Evolutionary conservation across 2,888 invertebrate species (phyloP), one percentile per base, ranked within the genome.

Genomic region (Matsumyia berberina): DNA sequence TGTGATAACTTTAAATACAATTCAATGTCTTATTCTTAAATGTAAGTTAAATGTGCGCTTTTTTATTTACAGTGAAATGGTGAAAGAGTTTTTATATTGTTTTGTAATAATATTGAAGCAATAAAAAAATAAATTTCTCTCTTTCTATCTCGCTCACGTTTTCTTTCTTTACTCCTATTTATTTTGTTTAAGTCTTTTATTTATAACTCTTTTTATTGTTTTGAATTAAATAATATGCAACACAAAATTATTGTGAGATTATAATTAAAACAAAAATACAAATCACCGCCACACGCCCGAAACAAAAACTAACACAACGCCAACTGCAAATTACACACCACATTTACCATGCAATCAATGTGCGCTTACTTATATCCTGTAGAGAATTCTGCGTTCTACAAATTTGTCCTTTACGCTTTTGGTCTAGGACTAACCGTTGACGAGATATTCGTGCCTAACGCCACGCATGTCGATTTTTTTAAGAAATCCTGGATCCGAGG

Each of bases 121-220:
- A 73, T 83, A 83, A 83, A 83, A 83, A 83, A 83, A 83, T 83
- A 83, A 83, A 83, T 83, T 46, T 73, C 8, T 83, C 67, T 83
- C 24, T 78, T 31, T 53, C 17, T 64, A 17, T 57, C n/a, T 51
- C 4, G 53, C 15, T 58, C 60, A 19, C 29, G n/a, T n/a, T n/a
- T 66, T 42, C 44, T 42, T 53, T 17, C 69, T 37, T 42, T n/a
- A n/a, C n/a, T 69, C 31, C 62, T 46, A 53, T 51, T 55, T 46
- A 29, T 39, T 62, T 37, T 24, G 15, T 24, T 33, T 55, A 78
- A 83, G 79, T 83, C 83, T 79, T 67, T 55, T 51, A 6, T 51
- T 17, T 33, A 39, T 60, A 57, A 58, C 19, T 19, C 31, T 46
- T 69, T 57, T 76, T 69, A 24, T 35, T 8, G 8, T 31, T 44